A percentile compares a stretch with the other conserved stretches of the same genome.
Conservation (phyloP, 2,113 vertebrate genomes). For the Tetrax tetrax region DNA sequence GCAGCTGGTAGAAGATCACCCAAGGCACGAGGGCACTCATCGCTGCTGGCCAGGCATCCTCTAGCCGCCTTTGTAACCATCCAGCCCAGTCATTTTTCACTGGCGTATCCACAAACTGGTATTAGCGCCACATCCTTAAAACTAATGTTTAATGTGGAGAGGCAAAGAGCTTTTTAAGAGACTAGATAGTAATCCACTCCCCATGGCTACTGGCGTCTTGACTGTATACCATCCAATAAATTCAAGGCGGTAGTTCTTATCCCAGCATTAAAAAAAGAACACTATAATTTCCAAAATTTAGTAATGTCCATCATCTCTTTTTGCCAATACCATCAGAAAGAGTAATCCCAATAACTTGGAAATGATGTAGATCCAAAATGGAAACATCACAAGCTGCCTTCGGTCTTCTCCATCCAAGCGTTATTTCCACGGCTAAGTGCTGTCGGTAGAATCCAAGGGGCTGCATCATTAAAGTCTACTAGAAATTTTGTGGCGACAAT, state of each 20-base stretch:
- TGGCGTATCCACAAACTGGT: conserved; percentile 79
- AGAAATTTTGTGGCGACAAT: conserved; percentile 72
- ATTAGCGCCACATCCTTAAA: conserved; percentile 67
- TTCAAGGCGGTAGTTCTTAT: conserved; percentile 72
- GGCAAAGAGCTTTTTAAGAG: conserved; percentile 66
- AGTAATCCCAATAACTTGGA: conserved; percentile 77
- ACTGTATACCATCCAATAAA: conserved; percentile 73
- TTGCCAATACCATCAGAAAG: conserved; percentile 74
- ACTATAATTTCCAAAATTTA: conserved; percentile 81
- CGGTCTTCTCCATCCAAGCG: conserved; percentile 75
- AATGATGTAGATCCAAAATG: conserved; percentile 80
- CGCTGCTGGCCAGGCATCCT: conserved; percentile 66
- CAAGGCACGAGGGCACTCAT: conserved; percentile 51
- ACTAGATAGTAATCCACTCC: conserved; percentile 78
- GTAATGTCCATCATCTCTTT: conserved; percentile 70
- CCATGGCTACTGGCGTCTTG: conserved; percentile 76
- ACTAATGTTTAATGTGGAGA: conserved; percentile 68
- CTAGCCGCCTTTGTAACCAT: conserved; percentile 76
- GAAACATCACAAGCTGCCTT: conserved; percentile 74
- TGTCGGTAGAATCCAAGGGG: conserved; percentile 81
- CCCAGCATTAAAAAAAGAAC: conserved; percentile 71
- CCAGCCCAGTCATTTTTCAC: conserved; percentile 74
- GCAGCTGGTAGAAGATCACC: conserved; percentile 73
- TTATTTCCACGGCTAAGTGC: conserved; percentile 73
- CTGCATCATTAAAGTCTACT: conserved; percentile 67